phyloP scores from a whole-genome alignment of 2,888 invertebrate genomes.

The Leptarthrus brevirostris region DNA sequence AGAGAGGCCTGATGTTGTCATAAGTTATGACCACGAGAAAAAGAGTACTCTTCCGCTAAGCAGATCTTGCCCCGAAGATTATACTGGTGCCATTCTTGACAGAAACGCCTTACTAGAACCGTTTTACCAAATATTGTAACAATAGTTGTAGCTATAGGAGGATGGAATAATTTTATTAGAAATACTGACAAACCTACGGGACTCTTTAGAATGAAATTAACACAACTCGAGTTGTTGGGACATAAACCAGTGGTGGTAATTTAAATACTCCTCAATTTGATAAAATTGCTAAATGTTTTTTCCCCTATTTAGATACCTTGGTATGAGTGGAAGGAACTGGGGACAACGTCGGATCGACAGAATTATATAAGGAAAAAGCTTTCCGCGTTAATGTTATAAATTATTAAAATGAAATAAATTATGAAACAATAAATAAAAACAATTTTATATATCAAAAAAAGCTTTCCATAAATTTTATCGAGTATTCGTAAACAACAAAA shows the following conservation, averaged over 20 bases:
- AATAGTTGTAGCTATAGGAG: slow-evolving; percentile 72
- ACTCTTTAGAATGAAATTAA: slow-evolving; percentile 71
- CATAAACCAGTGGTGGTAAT: slow-evolving; percentile 72
- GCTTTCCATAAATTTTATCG: slow-evolving; percentile 75
- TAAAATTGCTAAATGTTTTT: no score
- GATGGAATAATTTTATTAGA: slow-evolving; percentile 73
- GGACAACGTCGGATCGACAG: slow-evolving; percentile 60
- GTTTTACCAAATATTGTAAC: slow-evolving; percentile 62
- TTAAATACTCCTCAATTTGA: no score
- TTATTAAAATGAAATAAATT: neutral
- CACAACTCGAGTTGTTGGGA: slow-evolving; percentile 74
- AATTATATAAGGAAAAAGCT: slow-evolving; percentile 61
- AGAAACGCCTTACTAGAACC: slow-evolving; percentile 43
- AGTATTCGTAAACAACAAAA: slow-evolving; percentile 95
- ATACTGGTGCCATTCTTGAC: slow-evolving; percentile 66
- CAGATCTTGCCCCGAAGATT: slow-evolving; percentile 67
- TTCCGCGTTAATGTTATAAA: slow-evolving; percentile 55
- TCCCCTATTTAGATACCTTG: slow-evolving; percentile 70
- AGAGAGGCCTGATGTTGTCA: slow-evolving; percentile 73
- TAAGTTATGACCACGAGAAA: slow-evolving; percentile 71
- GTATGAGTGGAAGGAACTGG: slow-evolving; percentile 67
- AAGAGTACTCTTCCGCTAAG: slow-evolving; percentile 68
- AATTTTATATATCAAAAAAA: slow-evolving; percentile 56
- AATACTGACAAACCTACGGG: slow-evolving; percentile 70
- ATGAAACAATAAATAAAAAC: neutral